phyloP scores from a whole-genome alignment of 2,113 vertebrate species.

The Telmatochromis brichardi region DNA sequence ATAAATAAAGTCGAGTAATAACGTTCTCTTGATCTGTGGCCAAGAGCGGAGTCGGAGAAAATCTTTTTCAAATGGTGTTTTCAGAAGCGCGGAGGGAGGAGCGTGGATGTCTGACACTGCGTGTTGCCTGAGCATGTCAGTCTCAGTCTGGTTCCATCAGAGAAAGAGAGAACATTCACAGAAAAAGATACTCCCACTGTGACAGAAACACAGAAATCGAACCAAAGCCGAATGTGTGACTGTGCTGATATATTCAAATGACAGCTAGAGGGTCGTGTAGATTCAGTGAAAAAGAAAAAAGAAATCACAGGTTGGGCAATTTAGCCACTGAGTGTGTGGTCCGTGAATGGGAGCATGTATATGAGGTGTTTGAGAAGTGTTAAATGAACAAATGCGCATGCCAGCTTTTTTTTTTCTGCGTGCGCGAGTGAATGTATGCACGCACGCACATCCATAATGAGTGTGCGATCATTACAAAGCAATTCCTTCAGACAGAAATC shows the following conservation, averaged over 20 bases:
- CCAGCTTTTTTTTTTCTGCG: background rate
- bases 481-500: slow-evolving; percentile 75
- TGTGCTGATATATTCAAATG: background rate
- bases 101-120: slow-evolving; percentile 57
- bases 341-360: background rate
- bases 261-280: background rate
- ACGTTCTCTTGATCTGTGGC: slow-evolving; percentile 69
- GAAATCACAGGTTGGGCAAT: background rate
- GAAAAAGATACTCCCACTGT: slow-evolving; percentile 24
- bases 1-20: slow-evolving; percentile 72
- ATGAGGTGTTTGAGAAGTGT: slow-evolving; percentile 41
- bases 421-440: background rate
- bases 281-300: background rate
- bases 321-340: slow-evolving; percentile 10
- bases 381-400: slow-evolving; percentile 32
- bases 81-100: slow-evolving; percentile 59
- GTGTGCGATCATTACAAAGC: slow-evolving; percentile 70
- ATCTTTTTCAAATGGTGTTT: slow-evolving; percentile 67
- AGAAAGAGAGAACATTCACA: slow-evolving; percentile 13
- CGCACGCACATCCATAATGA: slow-evolving; percentile 45
- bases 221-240: background rate
- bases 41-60: slow-evolving; percentile 64
- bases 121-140: slow-evolving; percentile 35
- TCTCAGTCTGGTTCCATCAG: slow-evolving; percentile 48
- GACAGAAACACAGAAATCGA: background rate